Evolutionary conservation across 2,888 invertebrate species (phyloP).

Genomic region (Patella caerulea): DNA sequence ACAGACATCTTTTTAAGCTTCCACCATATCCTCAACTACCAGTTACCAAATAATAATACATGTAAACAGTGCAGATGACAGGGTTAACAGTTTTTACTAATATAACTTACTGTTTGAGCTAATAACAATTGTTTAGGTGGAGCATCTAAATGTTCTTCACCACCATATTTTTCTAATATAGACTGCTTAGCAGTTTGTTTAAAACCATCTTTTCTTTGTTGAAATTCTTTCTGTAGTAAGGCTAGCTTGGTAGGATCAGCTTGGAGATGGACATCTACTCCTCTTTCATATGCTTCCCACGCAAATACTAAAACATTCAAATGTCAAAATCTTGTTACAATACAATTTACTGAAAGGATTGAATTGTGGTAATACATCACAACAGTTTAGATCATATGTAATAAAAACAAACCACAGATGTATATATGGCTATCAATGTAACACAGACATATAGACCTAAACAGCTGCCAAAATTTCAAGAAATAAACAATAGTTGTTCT

Average conservation of each 20-base stretch:
- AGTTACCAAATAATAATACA: no score
- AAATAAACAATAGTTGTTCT: no score
- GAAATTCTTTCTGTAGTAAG: slow-evolving; percentile 89
- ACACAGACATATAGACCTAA: no score
- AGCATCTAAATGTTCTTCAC: slow-evolving; percentile 87
- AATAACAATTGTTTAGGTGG: slow-evolving; percentile 90
- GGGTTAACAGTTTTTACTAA: no score
- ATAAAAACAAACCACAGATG: no score
- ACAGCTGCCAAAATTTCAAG: no score
- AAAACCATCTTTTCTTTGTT: slow-evolving; percentile 89
- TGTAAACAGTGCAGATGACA: no score
- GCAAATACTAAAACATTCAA: slow-evolving; percentile 80
- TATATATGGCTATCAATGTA: not conserved
- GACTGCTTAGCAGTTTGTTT: slow-evolving; percentile 86
- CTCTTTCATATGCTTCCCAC: slow-evolving; percentile 91
- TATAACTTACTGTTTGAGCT: slow-evolving; percentile 82
- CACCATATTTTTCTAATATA: slow-evolving; percentile 94
- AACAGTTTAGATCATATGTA: no score
- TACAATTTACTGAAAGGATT: not conserved
- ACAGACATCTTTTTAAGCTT: no score
- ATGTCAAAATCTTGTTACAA: not conserved
- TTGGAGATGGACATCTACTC: slow-evolving; percentile 76
- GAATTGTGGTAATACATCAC: no score
- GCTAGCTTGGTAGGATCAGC: slow-evolving; percentile 99
- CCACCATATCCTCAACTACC: no score